phyloP scores from a whole-genome alignment of 2,797 vertebrate species.

The Sebastes nivosus region DNA sequence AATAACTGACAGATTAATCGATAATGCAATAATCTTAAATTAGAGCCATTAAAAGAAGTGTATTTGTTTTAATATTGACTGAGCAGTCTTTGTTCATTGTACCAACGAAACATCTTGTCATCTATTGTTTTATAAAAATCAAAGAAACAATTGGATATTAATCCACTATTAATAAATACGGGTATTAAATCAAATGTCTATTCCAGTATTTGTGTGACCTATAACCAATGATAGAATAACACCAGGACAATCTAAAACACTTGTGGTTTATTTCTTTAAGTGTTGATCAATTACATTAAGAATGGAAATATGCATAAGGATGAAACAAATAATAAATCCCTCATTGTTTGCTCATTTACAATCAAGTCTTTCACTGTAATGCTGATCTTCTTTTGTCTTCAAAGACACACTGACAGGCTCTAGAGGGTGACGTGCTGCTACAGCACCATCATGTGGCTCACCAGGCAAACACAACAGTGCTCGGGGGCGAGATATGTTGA shows the following conservation, averaged over 20 bases:
- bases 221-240: slow-evolving; percentile 4
- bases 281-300: slow-evolving; percentile 4
- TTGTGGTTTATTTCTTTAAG: slow-evolving; percentile 1
- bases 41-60: neutral
- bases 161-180: slow-evolving; percentile 17
- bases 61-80: slow-evolving; percentile 20
- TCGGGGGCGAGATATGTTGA: neutral
- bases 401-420: slow-evolving; percentile 16
- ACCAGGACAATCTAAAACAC: slow-evolving; percentile 2
- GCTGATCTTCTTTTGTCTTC: neutral
- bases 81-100: slow-evolving; percentile 12
- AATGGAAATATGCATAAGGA: slow-evolving; percentile 19
- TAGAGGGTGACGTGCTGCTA: slow-evolving; percentile 69
- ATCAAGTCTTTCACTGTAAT: slow-evolving; percentile 20
- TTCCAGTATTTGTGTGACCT: slow-evolving; percentile 8
- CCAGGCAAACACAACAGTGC: slow-evolving; percentile 9
- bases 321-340: slow-evolving; percentile 19
- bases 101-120: neutral
- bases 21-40: too few relatives aligned
- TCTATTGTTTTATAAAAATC: slow-evolving; percentile 27
- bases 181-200: slow-evolving; percentile 9
- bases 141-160: slow-evolving; percentile 16
- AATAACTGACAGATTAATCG: too few relatives aligned
- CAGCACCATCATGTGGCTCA: slow-evolving; percentile 82
- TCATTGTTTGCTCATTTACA: slow-evolving; percentile 41